Base-by-base conservation (phyloP, 2,888 invertebrate species). In the Meganola albula region DNA sequence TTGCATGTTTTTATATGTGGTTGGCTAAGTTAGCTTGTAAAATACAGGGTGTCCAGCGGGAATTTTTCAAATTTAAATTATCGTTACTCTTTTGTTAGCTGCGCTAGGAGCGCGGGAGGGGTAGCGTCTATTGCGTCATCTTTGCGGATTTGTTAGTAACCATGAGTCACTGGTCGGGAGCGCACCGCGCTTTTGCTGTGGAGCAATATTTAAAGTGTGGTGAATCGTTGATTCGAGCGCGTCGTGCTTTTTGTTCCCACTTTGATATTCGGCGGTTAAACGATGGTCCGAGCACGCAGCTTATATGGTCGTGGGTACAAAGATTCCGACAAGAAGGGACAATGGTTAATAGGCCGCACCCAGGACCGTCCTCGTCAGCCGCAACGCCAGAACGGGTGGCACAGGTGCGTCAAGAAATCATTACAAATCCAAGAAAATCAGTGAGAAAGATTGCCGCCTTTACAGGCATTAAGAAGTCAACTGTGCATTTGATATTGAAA, bases 201-300 rank as follows among this genome's bases (percentile, higher is more conserved):
- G 22, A 21, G 12, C 30, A 28, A 30, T 37, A 26, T 22, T 30
- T 7, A 13, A 13, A 20, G 11, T 25, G 16, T 16, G 24, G 20
- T 14, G 12, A 31, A 16, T 34, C 31, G 13, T 21, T 9, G 9
- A 25, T 27, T 18, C 3, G 30, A 13, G 27, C 22, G 24, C 34
- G 26, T 22, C 24, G 34, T 21, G 27, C 16, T 26, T 37, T 30
- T 23, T 10, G 23, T 18, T 8, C 12, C 16, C n/a, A 29, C n/a
- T 20, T 20, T 16, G 26, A 29, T 11, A 4, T 32, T 22, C 16
- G 13, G 3, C 28, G 24, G 7, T 11, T 29, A 11, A 11, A 22
- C 16, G 11, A 16, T 2, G 12, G 18, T 30, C 16, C 24, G 6
- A 12, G 12, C 10, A 30, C 24, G 24, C 24, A 21, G 11, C 14